Conservation (phyloP, 2,113 vertebrate species). For the Isichthys henryi region DNA sequence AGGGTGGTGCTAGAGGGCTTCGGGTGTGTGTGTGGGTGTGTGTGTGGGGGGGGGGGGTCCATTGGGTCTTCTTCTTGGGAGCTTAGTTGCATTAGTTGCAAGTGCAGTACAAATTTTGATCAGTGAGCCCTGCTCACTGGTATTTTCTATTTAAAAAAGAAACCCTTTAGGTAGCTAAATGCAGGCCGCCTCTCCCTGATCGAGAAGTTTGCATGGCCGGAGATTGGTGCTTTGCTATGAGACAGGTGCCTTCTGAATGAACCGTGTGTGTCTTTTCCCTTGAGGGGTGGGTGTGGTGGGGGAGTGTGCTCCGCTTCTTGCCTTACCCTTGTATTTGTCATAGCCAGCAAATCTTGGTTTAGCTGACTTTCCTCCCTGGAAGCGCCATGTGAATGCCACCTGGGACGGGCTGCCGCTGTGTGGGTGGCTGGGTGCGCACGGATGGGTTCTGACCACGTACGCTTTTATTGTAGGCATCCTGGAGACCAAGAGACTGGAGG, state of each 20-base stretch:
- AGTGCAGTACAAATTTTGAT: not conserved
- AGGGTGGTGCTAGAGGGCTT: not conserved
- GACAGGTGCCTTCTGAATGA: not conserved
- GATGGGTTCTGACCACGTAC: not conserved
- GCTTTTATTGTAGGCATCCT: conserved; percentile 68
- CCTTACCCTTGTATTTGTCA: not conserved
- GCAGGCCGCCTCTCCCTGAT: not conserved
- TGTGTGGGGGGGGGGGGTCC: too few relatives aligned
- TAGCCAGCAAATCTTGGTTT: not conserved
- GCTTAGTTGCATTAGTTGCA: not conserved
- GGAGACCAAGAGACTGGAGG: conserved; percentile 84
- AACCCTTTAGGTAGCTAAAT: not conserved
- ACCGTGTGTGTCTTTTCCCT: not conserved
- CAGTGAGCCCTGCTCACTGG: too few relatives aligned
- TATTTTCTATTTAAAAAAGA: not conserved
- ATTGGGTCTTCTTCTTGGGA: not conserved
- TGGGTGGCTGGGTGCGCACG: not conserved
- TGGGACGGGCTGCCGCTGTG: not conserved
- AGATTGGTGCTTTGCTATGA: not conserved
- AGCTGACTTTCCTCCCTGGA: not conserved
- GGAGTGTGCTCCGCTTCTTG: not conserved
- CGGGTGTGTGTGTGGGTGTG: not conserved
- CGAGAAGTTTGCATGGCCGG: not conserved
- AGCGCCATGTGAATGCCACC: not conserved
- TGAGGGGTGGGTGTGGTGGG: not conserved